These are phyloP conservation scores for Anguilla anguilla DNA, from an alignment of 2,797 vertebrate genomes.

Conservation along the genomic window DNA sequence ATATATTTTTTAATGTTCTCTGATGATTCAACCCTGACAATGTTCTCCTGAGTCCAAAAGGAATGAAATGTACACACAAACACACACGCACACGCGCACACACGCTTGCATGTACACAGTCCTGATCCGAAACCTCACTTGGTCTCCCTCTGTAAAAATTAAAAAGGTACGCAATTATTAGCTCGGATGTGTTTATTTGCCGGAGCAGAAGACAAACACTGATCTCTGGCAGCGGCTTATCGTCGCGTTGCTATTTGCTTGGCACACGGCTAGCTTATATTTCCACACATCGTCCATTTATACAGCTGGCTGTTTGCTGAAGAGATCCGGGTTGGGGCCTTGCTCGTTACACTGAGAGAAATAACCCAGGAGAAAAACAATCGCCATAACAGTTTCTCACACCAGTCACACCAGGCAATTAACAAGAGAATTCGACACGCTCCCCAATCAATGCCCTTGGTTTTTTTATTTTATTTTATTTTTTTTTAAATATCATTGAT, in stretches of 20 bases:
- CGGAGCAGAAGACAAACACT: background rate
- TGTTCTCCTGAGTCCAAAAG: too few relatives aligned
- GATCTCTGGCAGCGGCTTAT: background rate
- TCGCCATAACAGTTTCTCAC: background rate
- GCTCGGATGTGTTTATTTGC: background rate
- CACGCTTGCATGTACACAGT: background rate
- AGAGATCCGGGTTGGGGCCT: background rate
- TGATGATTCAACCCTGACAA: too few relatives aligned
- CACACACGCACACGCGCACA: too few relatives aligned
- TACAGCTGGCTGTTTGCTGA: background rate
- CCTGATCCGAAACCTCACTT: background rate
- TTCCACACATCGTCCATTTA: background rate
- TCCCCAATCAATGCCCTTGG: background rate
- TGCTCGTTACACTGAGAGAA: background rate
- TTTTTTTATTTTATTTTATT: background rate
- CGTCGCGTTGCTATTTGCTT: background rate
- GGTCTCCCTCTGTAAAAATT: background rate
- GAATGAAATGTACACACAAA: too few relatives aligned
- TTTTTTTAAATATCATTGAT: background rate
- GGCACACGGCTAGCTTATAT: background rate
- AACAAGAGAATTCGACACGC: background rate
- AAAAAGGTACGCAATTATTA: background rate
- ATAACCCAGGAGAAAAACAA: background rate
- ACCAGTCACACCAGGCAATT: background rate
- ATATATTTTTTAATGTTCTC: too few relatives aligned